A percentile compares a stretch with the other conserved stretches of the same genome.
Evolutionary conservation across 2,113 vertebrate genomes (phyloP).

Genomic region (Macaca nemestrina): DNA sequence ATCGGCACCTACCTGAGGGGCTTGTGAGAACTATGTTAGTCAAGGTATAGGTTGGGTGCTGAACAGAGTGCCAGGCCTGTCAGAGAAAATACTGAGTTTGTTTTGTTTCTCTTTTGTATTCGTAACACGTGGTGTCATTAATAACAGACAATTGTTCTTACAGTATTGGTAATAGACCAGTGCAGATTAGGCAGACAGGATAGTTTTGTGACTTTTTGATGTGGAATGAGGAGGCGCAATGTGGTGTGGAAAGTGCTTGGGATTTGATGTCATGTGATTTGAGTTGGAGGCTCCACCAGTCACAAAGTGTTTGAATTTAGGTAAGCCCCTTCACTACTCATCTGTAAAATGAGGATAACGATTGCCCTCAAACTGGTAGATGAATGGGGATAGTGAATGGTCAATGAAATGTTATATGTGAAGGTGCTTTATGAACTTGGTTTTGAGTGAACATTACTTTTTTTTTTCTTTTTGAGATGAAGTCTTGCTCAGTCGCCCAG

Average conservation of each 20-base stretch:
- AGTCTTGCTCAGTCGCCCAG: no score
- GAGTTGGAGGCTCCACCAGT: background rate
- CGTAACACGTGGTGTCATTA: background rate
- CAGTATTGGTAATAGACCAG: background rate
- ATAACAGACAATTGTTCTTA: background rate
- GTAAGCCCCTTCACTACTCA: background rate
- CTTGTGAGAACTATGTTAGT: background rate
- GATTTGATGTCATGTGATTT: background rate
- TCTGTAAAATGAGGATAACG: background rate
- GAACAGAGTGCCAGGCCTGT: background rate
- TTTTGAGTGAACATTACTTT: slow-evolving; percentile 1
- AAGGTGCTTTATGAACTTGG: background rate
- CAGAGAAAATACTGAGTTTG: slow-evolving; percentile 40
- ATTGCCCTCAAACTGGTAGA: background rate
- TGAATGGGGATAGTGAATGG: background rate
- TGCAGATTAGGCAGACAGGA: background rate
- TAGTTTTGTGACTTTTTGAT: slow-evolving; percentile 27
- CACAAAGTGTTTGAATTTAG: slow-evolving; percentile 16
- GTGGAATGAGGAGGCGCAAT: background rate
- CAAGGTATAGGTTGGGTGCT: background rate
- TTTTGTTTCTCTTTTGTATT: slow-evolving; percentile 27
- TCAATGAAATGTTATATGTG: background rate
- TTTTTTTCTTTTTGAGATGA: no score
- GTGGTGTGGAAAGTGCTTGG: background rate
- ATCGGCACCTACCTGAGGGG: background rate